These are phyloP conservation scores for Chlamydotis undulata DNA, from an alignment of 2,113 vertebrate species.

Conservation along the genomic window DNA sequence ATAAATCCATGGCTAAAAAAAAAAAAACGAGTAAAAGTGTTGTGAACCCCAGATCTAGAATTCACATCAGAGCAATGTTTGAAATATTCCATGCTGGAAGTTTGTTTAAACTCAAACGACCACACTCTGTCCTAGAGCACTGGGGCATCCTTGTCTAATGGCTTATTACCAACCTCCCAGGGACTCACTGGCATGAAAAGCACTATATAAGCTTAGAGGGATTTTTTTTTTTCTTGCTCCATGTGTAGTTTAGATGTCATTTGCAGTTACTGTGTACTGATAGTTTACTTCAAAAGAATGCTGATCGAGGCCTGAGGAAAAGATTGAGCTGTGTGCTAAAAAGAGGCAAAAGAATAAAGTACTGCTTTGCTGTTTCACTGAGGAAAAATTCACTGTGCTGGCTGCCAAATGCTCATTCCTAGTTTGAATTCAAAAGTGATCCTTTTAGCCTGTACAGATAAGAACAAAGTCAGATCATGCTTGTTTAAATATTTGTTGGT, in stretches of 20 bases:
- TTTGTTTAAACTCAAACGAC: conserved; percentile 3
- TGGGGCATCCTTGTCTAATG: background rate
- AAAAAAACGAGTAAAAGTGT: background rate
- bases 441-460: background rate
- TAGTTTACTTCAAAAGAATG: conserved; percentile 65
- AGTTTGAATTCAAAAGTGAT: background rate
- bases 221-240: background rate
- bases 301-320: conserved; percentile 42
- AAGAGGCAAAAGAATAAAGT: conserved; percentile 37
- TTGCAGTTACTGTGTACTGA: conserved; percentile 29
- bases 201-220: background rate
- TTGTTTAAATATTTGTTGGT: background rate
- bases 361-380: background rate
- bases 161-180: conserved; percentile 25
- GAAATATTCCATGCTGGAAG: background rate
- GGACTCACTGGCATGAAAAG: conserved; percentile 29
- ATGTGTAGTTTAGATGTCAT: conserved; percentile 39
- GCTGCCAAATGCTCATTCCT: background rate
- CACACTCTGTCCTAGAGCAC: background rate
- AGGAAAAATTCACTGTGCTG: background rate
- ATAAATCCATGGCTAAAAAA: background rate
- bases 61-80: background rate
- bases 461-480: background rate
- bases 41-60: background rate
- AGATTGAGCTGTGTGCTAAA: background rate